A percentile compares a stretch with the other conserved stretches of the same genome.
phyloP scores from a whole-genome alignment of 2,888 invertebrate genomes.

The Polietes domitor region DNA sequence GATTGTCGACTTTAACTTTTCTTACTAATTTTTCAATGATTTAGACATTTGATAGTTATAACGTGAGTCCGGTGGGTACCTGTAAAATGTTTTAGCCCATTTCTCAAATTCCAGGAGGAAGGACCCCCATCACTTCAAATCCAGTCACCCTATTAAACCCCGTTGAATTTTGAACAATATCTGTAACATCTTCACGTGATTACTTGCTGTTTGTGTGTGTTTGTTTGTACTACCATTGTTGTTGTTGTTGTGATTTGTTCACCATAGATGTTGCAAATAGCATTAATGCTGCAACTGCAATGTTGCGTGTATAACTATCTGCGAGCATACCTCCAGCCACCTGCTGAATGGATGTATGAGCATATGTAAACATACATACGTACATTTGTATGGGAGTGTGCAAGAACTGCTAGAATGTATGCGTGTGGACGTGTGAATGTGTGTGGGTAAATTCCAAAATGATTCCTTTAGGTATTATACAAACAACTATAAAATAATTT shows the following conservation, averaged over 20 bases:
- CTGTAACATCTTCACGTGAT: constrained; percentile 10
- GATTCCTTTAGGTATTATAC: constrained; percentile 45
- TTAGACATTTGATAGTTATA: no score
- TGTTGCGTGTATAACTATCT: background rate
- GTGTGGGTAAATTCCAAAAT: background rate
- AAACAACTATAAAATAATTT: constrained; percentile 53
- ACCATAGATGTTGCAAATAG: background rate
- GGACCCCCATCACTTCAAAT: no score
- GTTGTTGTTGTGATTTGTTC: background rate
- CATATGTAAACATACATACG: no score
- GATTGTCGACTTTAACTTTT: no score
- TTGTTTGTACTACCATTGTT: background rate
- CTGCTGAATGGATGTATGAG: background rate
- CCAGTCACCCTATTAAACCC: background rate
- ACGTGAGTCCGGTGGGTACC: no score
- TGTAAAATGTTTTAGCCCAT: no score
- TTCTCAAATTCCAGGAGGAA: no score
- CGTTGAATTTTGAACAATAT: background rate
- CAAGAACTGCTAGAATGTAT: background rate
- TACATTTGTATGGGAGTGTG: background rate
- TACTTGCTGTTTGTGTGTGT: no score
- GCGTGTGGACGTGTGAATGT: background rate
- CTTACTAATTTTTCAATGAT: no score
- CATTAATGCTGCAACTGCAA: constrained; percentile 10
- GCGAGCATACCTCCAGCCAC: background rate